These are phyloP conservation scores for Felis chaus DNA, from an alignment of 2,113 vertebrate genomes.

Conservation along the genomic window DNA sequence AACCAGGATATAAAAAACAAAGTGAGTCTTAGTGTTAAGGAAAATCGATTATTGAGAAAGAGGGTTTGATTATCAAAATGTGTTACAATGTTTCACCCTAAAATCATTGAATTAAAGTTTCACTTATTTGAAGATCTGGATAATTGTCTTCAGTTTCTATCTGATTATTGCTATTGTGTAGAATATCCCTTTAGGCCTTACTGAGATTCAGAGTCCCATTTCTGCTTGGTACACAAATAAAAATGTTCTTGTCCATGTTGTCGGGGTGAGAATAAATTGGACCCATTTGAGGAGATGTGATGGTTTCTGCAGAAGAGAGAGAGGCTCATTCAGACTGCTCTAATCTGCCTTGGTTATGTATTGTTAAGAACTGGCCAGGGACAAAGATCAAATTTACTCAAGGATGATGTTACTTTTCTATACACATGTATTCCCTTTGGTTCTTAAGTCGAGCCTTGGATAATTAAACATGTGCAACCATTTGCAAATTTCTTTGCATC, in stretches of 20 bases:
- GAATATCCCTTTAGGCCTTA: background rate
- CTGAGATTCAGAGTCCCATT: background rate
- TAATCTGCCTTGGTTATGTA: background rate
- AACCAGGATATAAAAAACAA: conserved; percentile 32
- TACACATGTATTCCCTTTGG: background rate
- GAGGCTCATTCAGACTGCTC: background rate
- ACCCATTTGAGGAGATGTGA: background rate
- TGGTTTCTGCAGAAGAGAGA: background rate
- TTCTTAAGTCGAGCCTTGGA: background rate
- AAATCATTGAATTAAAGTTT: conserved; percentile 27
- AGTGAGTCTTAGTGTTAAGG: conserved; percentile 13
- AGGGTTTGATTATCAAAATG: conserved; percentile 30
- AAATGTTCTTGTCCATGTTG: background rate
- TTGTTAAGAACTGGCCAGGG: background rate
- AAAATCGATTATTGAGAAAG: conserved; percentile 30
- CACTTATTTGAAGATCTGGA: conserved; percentile 45
- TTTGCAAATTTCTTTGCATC: background rate
- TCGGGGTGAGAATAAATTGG: background rate
- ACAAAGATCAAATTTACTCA: background rate
- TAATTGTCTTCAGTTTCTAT: conserved; percentile 5
- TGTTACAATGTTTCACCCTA: background rate
- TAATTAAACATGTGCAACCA: background rate
- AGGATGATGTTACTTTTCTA: background rate
- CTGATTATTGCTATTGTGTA: background rate
- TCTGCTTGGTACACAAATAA: background rate